Conservation (phyloP, 2,113 vertebrate species). For the Chelonoidis abingdonii region DNA sequence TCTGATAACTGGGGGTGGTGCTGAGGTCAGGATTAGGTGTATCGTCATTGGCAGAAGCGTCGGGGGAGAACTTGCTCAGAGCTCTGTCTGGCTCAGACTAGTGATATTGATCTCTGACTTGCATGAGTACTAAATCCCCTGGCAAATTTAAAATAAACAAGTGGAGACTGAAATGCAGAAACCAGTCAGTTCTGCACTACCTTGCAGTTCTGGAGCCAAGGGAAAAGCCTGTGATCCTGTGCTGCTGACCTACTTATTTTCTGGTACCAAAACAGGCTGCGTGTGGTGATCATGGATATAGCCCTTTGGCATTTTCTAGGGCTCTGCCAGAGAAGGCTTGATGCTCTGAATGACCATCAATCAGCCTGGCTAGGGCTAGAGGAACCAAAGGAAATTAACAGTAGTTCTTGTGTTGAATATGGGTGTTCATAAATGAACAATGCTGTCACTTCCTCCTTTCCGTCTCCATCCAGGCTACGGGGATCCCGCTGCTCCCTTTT, state of each 20-base stretch:
- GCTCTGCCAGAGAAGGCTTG: neutral
- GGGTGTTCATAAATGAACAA: neutral
- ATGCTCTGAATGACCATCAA: fast-evolving
- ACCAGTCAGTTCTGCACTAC: conserved; percentile 18
- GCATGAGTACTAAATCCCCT: conserved; percentile 15
- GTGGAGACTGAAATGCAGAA: neutral
- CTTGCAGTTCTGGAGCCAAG: conserved; percentile 5
- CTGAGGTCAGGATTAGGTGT: neutral
- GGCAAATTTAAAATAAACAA: conserved; percentile 61
- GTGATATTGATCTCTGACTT: neutral
- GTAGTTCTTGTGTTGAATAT: neutral
- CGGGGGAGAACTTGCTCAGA: neutral
- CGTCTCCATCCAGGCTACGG: neutral
- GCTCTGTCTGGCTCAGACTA: conserved; percentile 29
- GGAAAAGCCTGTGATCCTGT: neutral
- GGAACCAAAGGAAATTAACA: neutral
- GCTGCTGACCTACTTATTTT: neutral
- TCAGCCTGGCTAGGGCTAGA: neutral
- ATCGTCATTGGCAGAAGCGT: neutral
- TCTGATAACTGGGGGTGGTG: too few species aligned
- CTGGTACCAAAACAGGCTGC: neutral
- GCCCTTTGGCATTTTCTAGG: fast-evolving
- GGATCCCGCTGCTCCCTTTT: neutral
- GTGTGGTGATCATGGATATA: neutral
- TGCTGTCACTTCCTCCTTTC: neutral